Evolutionary conservation across 2,113 vertebrate genomes (phyloP).

Genomic region (Paralichthys olivaceus): DNA sequence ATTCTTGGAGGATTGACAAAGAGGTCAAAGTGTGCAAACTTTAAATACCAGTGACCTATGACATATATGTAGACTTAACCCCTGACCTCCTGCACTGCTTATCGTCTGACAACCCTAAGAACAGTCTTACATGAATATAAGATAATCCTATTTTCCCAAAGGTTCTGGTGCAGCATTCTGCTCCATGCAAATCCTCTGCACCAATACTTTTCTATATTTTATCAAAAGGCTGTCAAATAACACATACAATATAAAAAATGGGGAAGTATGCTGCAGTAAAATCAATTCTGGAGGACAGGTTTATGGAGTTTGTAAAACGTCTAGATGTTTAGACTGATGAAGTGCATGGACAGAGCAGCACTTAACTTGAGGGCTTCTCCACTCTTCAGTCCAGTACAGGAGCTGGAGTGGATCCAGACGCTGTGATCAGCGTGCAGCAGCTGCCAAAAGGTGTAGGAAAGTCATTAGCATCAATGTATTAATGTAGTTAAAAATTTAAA

Average conservation of each 20-base stretch:
- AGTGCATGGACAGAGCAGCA: too few relatives aligned
- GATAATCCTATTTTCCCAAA: constrained; percentile 21
- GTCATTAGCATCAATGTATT: too few relatives aligned
- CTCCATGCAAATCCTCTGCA: background rate
- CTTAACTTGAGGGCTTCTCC: too few relatives aligned
- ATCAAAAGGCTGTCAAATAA: background rate
- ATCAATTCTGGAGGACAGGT: background rate
- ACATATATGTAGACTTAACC: constrained; percentile 23
- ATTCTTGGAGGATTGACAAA: background rate
- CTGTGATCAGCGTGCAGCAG: too few relatives aligned
- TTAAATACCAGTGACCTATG: background rate
- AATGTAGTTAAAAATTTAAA: too few relatives aligned
- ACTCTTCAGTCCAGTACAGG: too few relatives aligned
- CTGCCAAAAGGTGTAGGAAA: too few relatives aligned
- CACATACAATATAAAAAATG: background rate
- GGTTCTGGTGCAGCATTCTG: background rate
- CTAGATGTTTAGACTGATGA: too few relatives aligned
- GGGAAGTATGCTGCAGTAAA: background rate
- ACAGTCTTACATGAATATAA: constrained; percentile 10
- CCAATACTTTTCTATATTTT: too few relatives aligned
- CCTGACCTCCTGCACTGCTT: constrained; percentile 13
- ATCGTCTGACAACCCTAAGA: background rate
- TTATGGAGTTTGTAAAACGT: background rate
- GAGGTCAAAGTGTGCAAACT: constrained; percentile 4
- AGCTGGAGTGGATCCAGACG: too few relatives aligned